Base-by-base conservation (phyloP, 1,140 invertebrate species). In the Frieseomelitta varia region DNA sequence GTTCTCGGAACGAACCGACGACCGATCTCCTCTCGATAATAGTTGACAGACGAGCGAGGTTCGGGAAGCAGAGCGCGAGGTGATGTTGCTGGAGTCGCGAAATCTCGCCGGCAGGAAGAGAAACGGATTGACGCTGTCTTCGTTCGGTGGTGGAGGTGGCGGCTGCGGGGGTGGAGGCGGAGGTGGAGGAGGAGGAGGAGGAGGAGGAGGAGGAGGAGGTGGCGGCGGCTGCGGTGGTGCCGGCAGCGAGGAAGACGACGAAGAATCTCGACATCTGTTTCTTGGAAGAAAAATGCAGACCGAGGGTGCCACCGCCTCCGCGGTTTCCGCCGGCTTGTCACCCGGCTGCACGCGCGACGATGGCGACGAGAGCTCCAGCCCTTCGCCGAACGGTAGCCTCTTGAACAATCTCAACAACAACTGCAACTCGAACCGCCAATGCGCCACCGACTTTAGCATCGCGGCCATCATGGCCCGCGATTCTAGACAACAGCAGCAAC, bases 381-480 rank as follows among this genome's bases (percentile, higher is more conserved):
- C 93, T 58, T 94, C 94, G 79, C 93, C 94, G 39, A 95, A 94
- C 84, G 93, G 91, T 85, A 93, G 91, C 74, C 89, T 93, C 51
- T 84, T 93, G 51, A 94, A 94, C 85, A 93, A 93, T 69, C 78
- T 93, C 74, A 94, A 94, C 85, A 94, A 94, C 85, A 94, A 94
- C 72, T 94, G 93, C 87, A 94, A 93, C 67, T 95, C 93, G 17
- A 94, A 92, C 61, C 87, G 94, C 88, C 96, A 96, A 82, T 97
- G 96, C 93, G 97, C 97, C 87, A 98, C 98, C 88, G 98, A 99
- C 95, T 99, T 99, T 24, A 90, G 89, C 71, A 90, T 90, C 83
- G 89, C 89, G 58, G 89, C 89, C 69, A 98, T 99, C 91, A 98
- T 99, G 97, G 97, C 97, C 77, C 95, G 97, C 80, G 96, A 96